Base-by-base conservation (phyloP, 2,888 invertebrate genomes). In the Ptychoptera contaminata region DNA sequence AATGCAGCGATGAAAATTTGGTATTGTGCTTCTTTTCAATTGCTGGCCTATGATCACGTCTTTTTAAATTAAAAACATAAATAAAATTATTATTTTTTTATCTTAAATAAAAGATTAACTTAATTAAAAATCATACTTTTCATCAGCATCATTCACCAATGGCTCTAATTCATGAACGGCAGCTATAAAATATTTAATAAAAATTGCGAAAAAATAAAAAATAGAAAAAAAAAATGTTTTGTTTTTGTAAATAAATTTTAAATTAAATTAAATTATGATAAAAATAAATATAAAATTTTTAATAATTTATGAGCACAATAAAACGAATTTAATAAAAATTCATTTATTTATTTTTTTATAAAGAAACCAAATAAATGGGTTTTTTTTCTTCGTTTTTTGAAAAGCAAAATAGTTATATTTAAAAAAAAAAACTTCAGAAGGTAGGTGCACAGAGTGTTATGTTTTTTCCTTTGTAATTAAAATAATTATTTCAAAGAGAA, bases 91-190 rank as follows among this genome's bases (percentile, higher is more conserved):
- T 16, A 37, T 4, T 14, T 37, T 5, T n/a, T 23, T 30, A 10
- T 16, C n/a, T n/a, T n/a, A n/a, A n/a, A 15, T 7, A 11, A 6
- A 47, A 50, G 49, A 54, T 58, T 60, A 69, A 66, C 29, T 41
- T n/a, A 37, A 34, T n/a, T 5, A 23, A 23, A 23, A 23, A 3
- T 23, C 23, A 16, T 34, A 23, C 50, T 67, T 68, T 52, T 76
- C 73, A 49, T 76, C 75, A 49, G 70, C 68, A 62, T 76, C 74
- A 61, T 76, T 77, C 66, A 82, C 80, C 53, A 83, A 70, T 12
- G 83, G 83, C 63, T 82, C 82, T 56, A 82, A 71, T 68, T 83
- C 83, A 54, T 75, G 73, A 51, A 70, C 74, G 57, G 71, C 70
- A 69, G 69, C 55, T 55, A 43, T 36, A 51, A 53, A n/a, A 5